Conservation (phyloP, 2,113 vertebrate genomes). For the Rhinichthys klamathensis region DNA sequence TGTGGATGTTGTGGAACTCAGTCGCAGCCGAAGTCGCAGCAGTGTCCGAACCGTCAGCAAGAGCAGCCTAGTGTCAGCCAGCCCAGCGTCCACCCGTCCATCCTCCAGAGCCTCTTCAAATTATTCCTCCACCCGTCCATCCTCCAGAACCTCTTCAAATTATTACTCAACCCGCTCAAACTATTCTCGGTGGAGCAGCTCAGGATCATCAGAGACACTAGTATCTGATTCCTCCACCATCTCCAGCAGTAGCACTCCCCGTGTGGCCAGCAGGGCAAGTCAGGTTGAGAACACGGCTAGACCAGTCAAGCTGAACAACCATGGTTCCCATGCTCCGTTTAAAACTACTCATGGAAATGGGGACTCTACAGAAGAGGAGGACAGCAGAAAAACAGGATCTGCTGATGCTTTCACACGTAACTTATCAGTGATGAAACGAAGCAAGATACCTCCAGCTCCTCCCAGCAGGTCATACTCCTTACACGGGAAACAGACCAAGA, state of each 20-base stretch:
- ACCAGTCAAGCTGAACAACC: not conserved
- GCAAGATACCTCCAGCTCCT: constrained; percentile 81
- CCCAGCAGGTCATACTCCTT: constrained; percentile 90
- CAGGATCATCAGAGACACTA: constrained; percentile 91
- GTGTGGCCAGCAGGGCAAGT: constrained; percentile 52
- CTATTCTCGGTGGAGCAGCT: constrained; percentile 89
- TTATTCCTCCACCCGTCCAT: constrained; percentile 76
- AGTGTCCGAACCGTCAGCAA: constrained; percentile 91
- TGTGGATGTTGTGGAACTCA: constrained; percentile 91
- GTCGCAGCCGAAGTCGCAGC: constrained; percentile 74
- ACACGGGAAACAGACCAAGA: constrained; percentile 77
- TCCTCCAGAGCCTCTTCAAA: constrained; percentile 75
- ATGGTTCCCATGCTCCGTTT: not conserved
- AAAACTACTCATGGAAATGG: constrained; percentile 59
- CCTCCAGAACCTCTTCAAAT: constrained; percentile 73
- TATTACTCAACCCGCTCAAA: constrained; percentile 76
- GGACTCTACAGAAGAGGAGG: constrained; percentile 56
- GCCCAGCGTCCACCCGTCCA: constrained; percentile 82
- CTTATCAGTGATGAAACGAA: constrained; percentile 86
- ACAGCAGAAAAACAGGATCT: constrained; percentile 62
- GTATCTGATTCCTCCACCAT: constrained; percentile 94
- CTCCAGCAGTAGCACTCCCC: constrained; percentile 73
- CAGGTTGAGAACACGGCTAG: constrained; percentile 44
- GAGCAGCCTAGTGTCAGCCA: constrained; percentile 84
- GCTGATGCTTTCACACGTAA: constrained; percentile 77